Conservation (phyloP, 2,113 vertebrate genomes). For the Sula dactylatra region DNA sequence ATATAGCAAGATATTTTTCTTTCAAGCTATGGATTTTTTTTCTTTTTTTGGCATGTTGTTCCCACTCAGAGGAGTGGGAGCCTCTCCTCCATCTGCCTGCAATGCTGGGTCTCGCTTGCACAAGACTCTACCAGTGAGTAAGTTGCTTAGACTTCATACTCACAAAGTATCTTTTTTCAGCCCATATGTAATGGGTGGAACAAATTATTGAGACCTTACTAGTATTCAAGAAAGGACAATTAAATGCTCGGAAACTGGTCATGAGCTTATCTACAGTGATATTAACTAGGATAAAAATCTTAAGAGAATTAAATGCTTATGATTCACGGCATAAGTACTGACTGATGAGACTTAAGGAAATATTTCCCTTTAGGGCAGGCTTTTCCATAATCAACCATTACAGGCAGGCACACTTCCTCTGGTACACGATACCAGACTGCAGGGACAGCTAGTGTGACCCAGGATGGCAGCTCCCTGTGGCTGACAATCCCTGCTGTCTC, state of each 20-base stretch:
- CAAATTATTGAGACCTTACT: not conserved
- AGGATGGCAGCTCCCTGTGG: not conserved
- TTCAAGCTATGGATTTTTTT: not conserved
- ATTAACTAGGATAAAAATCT: conserved; percentile 56
- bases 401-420: not conserved
- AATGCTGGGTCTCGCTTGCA: not conserved
- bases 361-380: conserved; percentile 24
- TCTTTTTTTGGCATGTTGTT: not conserved
- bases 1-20: not conserved
- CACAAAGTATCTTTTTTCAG: not conserved
- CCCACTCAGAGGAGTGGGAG: not conserved
- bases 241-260: conserved; percentile 28
- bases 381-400: not conserved
- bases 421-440: not conserved
- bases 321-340: conserved; percentile 14
- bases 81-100: not conserved
- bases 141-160: not conserved
- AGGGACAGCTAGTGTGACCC: not conserved
- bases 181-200: not conserved
- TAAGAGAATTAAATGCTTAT: conserved; percentile 54
- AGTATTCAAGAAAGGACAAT: not conserved
- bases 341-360: conserved; percentile 42
- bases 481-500: not conserved
- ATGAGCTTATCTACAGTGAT: conserved; percentile 38
- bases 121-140: not conserved